Evolutionary conservation across 2,888 invertebrate species (phyloP).

Genomic region (Hypena proboscidalis): DNA sequence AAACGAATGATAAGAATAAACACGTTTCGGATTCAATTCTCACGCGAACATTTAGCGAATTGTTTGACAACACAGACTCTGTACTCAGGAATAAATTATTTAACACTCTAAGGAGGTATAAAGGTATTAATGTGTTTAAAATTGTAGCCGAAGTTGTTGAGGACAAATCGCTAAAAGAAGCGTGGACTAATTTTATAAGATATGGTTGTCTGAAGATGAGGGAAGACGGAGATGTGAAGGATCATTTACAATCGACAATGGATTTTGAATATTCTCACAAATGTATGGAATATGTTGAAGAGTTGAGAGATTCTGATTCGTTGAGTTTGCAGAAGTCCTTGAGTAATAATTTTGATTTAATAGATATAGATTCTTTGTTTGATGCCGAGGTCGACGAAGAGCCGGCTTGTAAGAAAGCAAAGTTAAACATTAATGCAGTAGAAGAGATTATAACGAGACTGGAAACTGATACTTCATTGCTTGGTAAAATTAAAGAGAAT

Average conservation of each 20-base stretch:
- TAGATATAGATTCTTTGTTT: conserved; percentile 63
- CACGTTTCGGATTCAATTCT: conserved; percentile 38
- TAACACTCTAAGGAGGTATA: conserved; percentile 31
- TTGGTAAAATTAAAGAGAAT: conserved; percentile 57
- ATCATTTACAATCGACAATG: conserved; percentile 32
- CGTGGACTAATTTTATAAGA: conserved; percentile 39
- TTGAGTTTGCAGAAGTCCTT: conserved; percentile 28
- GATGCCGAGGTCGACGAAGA: conserved; percentile 56
- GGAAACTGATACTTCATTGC: conserved; percentile 54
- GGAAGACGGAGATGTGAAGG: conserved; percentile 26
- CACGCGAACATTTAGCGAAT: conserved; percentile 43
- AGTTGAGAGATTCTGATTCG: conserved; percentile 7
- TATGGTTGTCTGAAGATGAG: conserved; percentile 20
- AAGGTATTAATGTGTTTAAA: conserved; percentile 40
- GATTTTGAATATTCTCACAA: conserved; percentile 52
- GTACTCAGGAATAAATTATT: conserved; percentile 48
- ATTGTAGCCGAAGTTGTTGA: conserved; percentile 43
- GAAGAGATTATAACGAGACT: conserved; percentile 58
- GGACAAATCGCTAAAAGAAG: conserved; percentile 42
- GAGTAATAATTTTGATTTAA: conserved; percentile 65
- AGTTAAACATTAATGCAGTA: conserved; percentile 51
- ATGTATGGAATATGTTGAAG: conserved; percentile 45
- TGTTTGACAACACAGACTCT: conserved; percentile 46
- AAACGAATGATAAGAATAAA: conserved; percentile 46
- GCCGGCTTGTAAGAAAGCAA: conserved; percentile 65